Conservation (phyloP, 2,113 vertebrate species). For the Notechis scutatus region DNA sequence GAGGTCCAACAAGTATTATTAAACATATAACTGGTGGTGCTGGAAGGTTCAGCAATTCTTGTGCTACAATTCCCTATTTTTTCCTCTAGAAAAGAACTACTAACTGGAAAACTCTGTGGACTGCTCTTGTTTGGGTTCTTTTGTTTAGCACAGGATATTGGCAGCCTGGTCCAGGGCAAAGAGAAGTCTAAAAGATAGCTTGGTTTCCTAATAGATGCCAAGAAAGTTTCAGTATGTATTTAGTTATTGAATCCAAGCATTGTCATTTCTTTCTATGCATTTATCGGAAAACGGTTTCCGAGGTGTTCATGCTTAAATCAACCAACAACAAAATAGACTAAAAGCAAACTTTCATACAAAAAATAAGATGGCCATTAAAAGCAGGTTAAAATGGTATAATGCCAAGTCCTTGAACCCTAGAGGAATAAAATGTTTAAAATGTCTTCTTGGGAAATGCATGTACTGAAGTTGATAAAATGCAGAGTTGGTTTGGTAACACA, state of each 20-base stretch:
- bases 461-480: conserved; percentile 12
- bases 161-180: not conserved
- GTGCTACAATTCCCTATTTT: not conserved
- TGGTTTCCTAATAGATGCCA: not conserved
- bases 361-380: not conserved
- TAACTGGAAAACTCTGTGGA: not conserved
- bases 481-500: conserved; percentile 5
- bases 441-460: not conserved
- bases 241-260: not conserved
- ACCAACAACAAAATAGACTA: not conserved
- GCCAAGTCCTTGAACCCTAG: not conserved
- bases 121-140: not conserved
- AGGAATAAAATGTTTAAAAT: not conserved
- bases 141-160: not conserved
- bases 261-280: not conserved
- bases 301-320: not conserved
- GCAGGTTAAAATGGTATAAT: not conserved
- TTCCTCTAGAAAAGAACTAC: not conserved
- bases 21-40: not conserved
- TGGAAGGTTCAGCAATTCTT: not conserved
- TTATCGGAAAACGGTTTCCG: not conserved
- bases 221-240: not conserved
- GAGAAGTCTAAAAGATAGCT: not conserved
- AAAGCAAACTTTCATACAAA: not conserved
- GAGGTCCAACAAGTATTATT: not conserved